A percentile compares a stretch with the other conserved stretches of the same genome.
Evolutionary conservation across 2,888 invertebrate genomes (phyloP).

Genomic region (Rugalucina vietnamica): DNA sequence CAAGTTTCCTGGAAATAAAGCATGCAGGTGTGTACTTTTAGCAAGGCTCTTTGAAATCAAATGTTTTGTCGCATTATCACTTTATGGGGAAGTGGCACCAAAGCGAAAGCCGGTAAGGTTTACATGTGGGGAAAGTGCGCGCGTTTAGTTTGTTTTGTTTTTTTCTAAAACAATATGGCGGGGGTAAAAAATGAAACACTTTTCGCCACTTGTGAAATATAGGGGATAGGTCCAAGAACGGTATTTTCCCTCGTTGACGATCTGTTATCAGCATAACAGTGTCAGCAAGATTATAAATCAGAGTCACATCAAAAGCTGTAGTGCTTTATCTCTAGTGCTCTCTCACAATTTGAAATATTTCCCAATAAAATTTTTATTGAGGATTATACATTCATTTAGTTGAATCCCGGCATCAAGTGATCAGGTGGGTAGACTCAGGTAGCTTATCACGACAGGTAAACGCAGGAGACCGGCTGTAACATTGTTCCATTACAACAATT

Average conservation of each 20-base stretch:
- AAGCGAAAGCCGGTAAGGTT: too few relatives aligned
- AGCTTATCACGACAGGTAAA: background rate
- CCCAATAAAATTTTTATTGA: slow-evolving; percentile 68
- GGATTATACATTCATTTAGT: slow-evolving; percentile 54
- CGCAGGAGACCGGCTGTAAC: background rate
- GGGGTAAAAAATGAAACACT: too few relatives aligned
- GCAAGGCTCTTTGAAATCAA: too few relatives aligned
- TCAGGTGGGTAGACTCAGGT: slow-evolving; percentile 37
- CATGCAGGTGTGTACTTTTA: too few relatives aligned
- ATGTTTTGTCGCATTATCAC: too few relatives aligned
- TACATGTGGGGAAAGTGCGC: too few relatives aligned
- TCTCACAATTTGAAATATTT: slow-evolving; percentile 67
- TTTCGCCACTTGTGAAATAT: too few relatives aligned
- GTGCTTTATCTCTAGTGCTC: slow-evolving; percentile 64
- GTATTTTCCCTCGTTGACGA: background rate
- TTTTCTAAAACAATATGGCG: too few relatives aligned
- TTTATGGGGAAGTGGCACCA: too few relatives aligned
- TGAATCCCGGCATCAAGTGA: slow-evolving; percentile 6
- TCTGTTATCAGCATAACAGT: slow-evolving; percentile 55
- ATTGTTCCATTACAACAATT: background rate
- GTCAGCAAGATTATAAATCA: slow-evolving; percentile 68
- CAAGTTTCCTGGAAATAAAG: too few relatives aligned
- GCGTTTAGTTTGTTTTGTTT: too few relatives aligned
- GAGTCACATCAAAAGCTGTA: slow-evolving; percentile 66
- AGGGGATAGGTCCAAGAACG: background rate